A percentile compares a stretch with the other conserved stretches of the same genome.
phyloP scores from a whole-genome alignment of 2,888 invertebrate species.

The Hydropsyche betteni region DNA sequence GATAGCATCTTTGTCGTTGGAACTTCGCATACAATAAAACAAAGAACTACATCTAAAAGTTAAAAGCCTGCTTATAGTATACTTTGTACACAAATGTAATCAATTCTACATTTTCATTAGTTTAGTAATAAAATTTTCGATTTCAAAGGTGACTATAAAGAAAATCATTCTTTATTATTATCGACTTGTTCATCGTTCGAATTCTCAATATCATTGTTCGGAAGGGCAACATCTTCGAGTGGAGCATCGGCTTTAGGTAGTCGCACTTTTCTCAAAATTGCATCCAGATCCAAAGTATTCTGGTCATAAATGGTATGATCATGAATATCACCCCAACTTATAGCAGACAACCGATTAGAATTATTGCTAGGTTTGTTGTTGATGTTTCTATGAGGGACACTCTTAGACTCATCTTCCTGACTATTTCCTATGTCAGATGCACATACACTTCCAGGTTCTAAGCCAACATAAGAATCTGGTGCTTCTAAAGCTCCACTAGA shows the following conservation, averaged over 20 bases:
- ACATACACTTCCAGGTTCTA: conserved; percentile 54
- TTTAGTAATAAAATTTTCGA: not conserved
- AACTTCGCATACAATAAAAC: too few relatives aligned
- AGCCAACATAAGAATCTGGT: conserved; percentile 50
- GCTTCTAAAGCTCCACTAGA: conserved; percentile 46
- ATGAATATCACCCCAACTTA: conserved; percentile 63
- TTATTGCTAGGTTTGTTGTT: conserved; percentile 42
- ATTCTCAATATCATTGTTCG: not conserved
- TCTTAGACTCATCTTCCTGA: conserved; percentile 59
- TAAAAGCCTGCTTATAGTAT: not conserved
- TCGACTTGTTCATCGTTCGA: not conserved
- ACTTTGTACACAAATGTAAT: conserved; percentile 3
- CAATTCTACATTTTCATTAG: not conserved
- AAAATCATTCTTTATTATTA: not conserved
- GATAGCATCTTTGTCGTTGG: too few relatives aligned
- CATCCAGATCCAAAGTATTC: conserved; percentile 62
- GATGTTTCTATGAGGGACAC: conserved; percentile 55
- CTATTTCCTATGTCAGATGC: conserved; percentile 51
- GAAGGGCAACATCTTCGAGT: not conserved
- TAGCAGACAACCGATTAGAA: conserved; percentile 54
- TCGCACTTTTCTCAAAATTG: conserved; percentile 54
- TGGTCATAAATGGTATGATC: conserved; percentile 64
- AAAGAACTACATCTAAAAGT: not conserved
- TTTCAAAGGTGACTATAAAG: not conserved
- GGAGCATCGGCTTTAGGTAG: not conserved